These are phyloP conservation scores for Cacatua alba DNA, from an alignment of 2,113 vertebrate species.

Conservation along the genomic window DNA sequence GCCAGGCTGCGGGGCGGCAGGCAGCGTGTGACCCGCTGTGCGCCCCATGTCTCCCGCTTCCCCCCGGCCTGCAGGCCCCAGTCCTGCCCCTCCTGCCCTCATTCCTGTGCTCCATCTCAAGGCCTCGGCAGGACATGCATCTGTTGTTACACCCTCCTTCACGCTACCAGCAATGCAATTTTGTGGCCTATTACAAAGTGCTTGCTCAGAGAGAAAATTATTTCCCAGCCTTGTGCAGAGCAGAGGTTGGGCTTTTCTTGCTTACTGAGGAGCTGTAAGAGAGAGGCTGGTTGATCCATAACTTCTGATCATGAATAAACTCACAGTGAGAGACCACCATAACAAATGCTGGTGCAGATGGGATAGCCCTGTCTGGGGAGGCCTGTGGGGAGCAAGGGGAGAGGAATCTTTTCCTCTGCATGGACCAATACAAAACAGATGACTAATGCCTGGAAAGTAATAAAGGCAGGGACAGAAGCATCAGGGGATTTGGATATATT, in stretches of 20 bases:
- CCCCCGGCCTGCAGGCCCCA: not conserved
- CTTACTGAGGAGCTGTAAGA: not conserved
- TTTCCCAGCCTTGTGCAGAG: fast-evolving
- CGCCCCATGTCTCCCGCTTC: no score
- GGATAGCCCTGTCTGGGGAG: not conserved
- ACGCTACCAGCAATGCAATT: fast-evolving
- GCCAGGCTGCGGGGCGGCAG: not conserved
- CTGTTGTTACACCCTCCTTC: fast-evolving
- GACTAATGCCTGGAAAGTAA: not conserved
- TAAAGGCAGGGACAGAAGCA: not conserved
- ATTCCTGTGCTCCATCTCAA: fast-evolving
- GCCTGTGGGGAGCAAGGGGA: no score
- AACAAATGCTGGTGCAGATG: fast-evolving
- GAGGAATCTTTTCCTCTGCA: not conserved
- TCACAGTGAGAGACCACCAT: fast-evolving
- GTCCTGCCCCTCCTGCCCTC: no score
- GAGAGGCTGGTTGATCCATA: fast-evolving
- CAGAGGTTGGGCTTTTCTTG: not conserved
- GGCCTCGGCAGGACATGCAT: no score
- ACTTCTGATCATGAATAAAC: fast-evolving
- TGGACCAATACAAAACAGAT: fast-evolving
- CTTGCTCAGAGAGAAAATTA: not conserved
- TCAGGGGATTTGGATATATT: not conserved
- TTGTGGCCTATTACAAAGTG: not conserved
- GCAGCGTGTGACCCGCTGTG: no score